These are phyloP conservation scores for Allophyes oxyacanthae DNA, from an alignment of 2,888 invertebrate genomes.

Conservation along the genomic window DNA sequence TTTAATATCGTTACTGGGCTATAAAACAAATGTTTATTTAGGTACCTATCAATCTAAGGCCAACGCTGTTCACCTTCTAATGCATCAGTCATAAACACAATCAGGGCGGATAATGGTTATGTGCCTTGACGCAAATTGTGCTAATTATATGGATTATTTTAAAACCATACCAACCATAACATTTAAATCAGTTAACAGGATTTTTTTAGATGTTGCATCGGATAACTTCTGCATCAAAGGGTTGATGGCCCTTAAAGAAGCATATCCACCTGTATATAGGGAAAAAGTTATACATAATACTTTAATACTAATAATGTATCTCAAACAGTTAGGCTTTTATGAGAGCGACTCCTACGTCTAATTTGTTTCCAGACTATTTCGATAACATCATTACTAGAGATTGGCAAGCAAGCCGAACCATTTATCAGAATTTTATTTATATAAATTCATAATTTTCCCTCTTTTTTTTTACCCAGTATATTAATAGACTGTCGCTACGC, in stretches of 20 bases:
- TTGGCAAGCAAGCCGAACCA: constrained; percentile 1
- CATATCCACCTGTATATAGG: too few species aligned
- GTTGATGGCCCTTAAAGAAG: too few species aligned
- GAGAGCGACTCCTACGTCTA: neutral
- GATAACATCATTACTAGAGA: neutral
- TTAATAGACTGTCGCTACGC: neutral
- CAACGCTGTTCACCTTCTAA: constrained; percentile 39
- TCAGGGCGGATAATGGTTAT: constrained; percentile 41
- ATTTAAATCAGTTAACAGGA: neutral
- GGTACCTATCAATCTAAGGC: constrained; percentile 26
- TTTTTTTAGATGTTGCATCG: too few species aligned
- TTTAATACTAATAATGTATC: too few species aligned
- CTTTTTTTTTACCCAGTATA: neutral
- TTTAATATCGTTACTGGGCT: constrained; percentile 13
- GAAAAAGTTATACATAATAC: too few species aligned
- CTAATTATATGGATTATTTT: constrained; percentile 37
- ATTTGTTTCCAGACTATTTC: neutral
- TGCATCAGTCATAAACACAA: constrained; percentile 18
- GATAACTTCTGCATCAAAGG: too few species aligned
- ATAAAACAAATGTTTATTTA: constrained; percentile 46
- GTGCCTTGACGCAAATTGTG: too few species aligned
- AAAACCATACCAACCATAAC: too few species aligned
- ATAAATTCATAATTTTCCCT: neutral
- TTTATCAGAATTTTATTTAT: constrained; percentile 2
- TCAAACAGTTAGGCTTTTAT: too few species aligned